Percentiles rank a stretch among this genome's conserved stretches.
Evolutionary conservation across 2,797 vertebrate genomes (phyloP).

Genomic region (Apodemus agrarius): DNA sequence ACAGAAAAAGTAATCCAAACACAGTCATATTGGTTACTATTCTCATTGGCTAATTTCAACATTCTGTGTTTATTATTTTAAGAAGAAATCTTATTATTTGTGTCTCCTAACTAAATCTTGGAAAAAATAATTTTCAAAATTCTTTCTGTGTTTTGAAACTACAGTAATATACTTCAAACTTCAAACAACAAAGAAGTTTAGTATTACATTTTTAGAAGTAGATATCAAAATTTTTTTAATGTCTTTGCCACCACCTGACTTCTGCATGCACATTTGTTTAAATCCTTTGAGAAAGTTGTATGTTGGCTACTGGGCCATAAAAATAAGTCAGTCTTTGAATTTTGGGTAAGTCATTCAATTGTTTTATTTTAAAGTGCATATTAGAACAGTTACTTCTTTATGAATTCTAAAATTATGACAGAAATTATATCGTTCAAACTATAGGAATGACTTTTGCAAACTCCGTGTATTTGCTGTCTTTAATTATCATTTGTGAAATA

Average conservation of each 20-base stretch:
- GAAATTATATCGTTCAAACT: slow-evolving; percentile 2
- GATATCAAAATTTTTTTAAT: neutral
- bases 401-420: neutral
- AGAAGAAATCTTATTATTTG: neutral
- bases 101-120: neutral
- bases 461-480: slow-evolving; percentile 22
- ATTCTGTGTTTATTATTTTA: slow-evolving; percentile 41
- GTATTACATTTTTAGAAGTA: slow-evolving; percentile 32
- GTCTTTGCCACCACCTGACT: neutral
- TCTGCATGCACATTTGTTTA: neutral
- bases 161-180: neutral
- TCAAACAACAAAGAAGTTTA: neutral
- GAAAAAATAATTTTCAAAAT: slow-evolving; percentile 27
- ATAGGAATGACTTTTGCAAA: neutral
- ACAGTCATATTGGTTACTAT: neutral
- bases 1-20: neutral
- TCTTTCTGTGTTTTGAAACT: slow-evolving; percentile 45
- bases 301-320: neutral
- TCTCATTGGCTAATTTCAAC: neutral
- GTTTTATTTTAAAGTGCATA: slow-evolving; percentile 51
- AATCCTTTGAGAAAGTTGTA: neutral
- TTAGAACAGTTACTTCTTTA: slow-evolving; percentile 1
- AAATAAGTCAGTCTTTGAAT: neutral
- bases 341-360: neutral
- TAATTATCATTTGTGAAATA: slow-evolving; percentile 7